These are phyloP conservation scores for Portevinia maculata DNA, from an alignment of 2,888 invertebrate genomes.

Conservation along the genomic window DNA sequence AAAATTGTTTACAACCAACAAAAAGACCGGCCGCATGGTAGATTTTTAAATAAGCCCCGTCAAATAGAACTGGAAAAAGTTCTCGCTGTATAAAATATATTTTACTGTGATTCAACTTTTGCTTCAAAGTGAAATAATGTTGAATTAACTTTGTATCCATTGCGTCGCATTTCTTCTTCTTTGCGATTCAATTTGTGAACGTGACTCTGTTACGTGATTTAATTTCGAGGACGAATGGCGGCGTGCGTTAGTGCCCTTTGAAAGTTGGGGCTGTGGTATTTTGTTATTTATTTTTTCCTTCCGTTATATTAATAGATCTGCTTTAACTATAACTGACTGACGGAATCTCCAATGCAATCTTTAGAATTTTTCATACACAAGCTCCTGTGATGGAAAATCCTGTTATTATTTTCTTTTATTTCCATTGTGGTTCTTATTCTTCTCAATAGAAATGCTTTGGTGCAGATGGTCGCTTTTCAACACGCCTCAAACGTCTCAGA, in stretches of 20 bases:
- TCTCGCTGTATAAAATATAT: neutral
- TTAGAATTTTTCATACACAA: constrained; percentile 14
- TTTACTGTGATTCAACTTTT: constrained; percentile 7
- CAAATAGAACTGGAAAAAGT: neutral
- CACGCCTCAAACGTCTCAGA: neutral
- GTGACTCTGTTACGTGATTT: constrained; percentile 66
- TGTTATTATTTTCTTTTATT: constrained; percentile 9
- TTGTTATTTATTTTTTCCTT: neutral
- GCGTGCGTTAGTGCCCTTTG: constrained; percentile 42
- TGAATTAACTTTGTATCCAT: constrained; percentile 52
- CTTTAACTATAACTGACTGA: constrained; percentile 6
- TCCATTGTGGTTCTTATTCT: constrained; percentile 35
- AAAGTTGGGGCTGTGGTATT: constrained; percentile 16
- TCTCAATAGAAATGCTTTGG: constrained; percentile 21
- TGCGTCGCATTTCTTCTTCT: constrained; percentile 37
- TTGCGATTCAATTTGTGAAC: constrained; percentile 63
- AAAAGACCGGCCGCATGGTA: neutral
- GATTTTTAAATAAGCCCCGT: neutral
- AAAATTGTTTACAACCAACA: constrained; percentile 3
- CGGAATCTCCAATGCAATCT: constrained; percentile 7
- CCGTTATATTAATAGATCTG: constrained; percentile 15
- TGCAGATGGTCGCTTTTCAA: constrained; percentile 8
- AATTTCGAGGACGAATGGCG: constrained; percentile 62
- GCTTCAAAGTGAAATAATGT: constrained; percentile 44
- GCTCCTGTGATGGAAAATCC: constrained; percentile 5